Percentiles rank a stretch among this genome's conserved stretches.
phyloP scores from a whole-genome alignment of 2,113 vertebrate genomes.

The Zootoca vivipara region DNA sequence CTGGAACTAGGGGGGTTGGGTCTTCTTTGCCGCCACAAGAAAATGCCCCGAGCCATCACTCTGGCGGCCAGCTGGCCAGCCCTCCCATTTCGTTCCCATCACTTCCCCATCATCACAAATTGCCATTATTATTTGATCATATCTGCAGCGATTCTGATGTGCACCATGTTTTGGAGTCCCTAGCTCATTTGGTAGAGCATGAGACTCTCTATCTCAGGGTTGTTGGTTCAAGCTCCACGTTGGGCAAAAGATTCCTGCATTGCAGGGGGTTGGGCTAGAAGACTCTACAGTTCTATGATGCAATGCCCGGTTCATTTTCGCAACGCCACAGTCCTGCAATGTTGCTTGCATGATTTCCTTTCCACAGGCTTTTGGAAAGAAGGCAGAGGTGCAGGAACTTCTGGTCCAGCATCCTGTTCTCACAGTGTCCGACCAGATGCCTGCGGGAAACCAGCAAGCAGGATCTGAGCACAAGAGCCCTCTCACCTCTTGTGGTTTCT shows the following conservation, averaged over 20 bases:
- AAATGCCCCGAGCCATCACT: accelerated
- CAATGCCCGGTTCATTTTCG: background rate
- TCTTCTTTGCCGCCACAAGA: background rate
- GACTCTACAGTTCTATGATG: too few species aligned
- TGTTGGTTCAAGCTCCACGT: too few species aligned
- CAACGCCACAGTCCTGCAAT: background rate
- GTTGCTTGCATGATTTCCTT: background rate
- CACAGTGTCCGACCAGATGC: too few species aligned
- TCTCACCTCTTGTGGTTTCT: background rate
- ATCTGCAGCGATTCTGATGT: background rate
- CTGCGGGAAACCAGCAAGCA: too few species aligned
- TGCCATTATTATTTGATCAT: background rate
- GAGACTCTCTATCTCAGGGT: too few species aligned
- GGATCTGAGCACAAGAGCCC: background rate
- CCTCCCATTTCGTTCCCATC: background rate
- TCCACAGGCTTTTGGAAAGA: background rate
- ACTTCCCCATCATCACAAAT: background rate
- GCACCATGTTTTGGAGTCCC: background rate
- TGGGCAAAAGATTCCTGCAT: too few species aligned
- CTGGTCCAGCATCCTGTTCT: too few species aligned
- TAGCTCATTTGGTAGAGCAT: too few species aligned
- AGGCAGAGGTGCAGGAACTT: background rate
- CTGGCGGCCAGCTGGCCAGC: background rate
- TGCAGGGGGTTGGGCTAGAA: too few species aligned
- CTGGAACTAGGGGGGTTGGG: background rate